These are phyloP conservation scores for Lomographa bimaculata DNA, from an alignment of 2,888 invertebrate genomes.

Conservation along the genomic window DNA sequence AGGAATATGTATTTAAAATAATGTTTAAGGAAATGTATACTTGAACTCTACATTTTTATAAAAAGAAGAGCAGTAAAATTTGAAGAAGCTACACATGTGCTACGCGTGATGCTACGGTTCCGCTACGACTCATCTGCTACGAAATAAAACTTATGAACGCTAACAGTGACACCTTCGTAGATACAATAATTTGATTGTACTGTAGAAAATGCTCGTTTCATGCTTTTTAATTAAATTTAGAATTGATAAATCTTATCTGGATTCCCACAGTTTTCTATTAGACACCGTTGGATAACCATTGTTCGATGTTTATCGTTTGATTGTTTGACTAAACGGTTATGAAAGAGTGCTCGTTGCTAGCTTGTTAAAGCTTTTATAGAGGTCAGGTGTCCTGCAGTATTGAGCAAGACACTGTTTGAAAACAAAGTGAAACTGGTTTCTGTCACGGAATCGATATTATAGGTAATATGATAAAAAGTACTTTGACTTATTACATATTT, in stretches of 20 bases:
- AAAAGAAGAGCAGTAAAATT: too few species aligned
- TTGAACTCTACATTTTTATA: too few species aligned
- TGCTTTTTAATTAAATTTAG: conserved; percentile 28
- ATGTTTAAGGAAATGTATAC: too few species aligned
- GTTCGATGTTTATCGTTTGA: conserved; percentile 30
- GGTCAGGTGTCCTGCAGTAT: conserved; percentile 21
- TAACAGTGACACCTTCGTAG: too few species aligned
- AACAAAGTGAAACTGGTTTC: conserved; percentile 9
- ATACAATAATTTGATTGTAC: conserved; percentile 7
- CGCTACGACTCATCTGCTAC: conserved; percentile 19
- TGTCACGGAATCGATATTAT: background rate
- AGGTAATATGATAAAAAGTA: too few species aligned
- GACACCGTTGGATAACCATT: conserved; percentile 11
- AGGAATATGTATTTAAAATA: too few species aligned
- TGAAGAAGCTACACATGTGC: conserved; percentile 19
- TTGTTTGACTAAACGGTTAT: conserved; percentile 32
- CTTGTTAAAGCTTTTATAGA: conserved; percentile 16
- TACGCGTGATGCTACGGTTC: conserved; percentile 17
- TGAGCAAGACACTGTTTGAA: conserved; percentile 18
- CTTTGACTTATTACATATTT: too few species aligned
- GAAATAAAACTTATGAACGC: background rate
- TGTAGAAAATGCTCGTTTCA: conserved; percentile 23
- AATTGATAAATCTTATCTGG: conserved; percentile 25
- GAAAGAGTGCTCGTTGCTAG: conserved; percentile 15
- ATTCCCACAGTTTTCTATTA: conserved; percentile 29